phyloP scores from a whole-genome alignment of 2,888 invertebrate species.

The Protodeltote pygarga region DNA sequence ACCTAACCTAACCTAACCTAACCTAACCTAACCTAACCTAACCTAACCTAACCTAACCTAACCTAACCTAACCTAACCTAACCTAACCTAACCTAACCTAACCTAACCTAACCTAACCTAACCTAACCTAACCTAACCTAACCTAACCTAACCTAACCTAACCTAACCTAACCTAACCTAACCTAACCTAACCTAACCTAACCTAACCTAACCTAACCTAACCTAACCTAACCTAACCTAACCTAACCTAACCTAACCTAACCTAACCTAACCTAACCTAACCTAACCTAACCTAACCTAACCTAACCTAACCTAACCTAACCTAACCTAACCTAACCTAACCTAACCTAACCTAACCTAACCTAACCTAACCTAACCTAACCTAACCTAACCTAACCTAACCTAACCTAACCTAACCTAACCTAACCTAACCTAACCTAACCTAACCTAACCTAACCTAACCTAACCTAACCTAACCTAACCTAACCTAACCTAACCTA shows the following conservation, averaged over 20 bases:
- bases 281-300: constrained; percentile 22
- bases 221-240: constrained; percentile 4
- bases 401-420: no score
- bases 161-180: background rate
- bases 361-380: no score
- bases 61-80: constrained; percentile 3
- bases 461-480: no score
- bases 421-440: no score
- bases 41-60: constrained; percentile 1
- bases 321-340: constrained; percentile 23
- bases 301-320: constrained; percentile 23
- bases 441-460: no score
- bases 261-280: constrained; percentile 4
- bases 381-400: no score
- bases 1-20: constrained; percentile 3
- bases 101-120: background rate
- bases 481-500: no score
- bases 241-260: constrained; percentile 15
- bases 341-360: constrained; percentile 18
- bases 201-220: constrained; percentile 2
- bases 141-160: background rate
- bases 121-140: background rate
- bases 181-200: background rate
- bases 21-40: background rate
- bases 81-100: background rate